These are phyloP conservation scores for Lasioglossum oenotherae DNA, from an alignment of 2,888 invertebrate species.

Conservation along the genomic window DNA sequence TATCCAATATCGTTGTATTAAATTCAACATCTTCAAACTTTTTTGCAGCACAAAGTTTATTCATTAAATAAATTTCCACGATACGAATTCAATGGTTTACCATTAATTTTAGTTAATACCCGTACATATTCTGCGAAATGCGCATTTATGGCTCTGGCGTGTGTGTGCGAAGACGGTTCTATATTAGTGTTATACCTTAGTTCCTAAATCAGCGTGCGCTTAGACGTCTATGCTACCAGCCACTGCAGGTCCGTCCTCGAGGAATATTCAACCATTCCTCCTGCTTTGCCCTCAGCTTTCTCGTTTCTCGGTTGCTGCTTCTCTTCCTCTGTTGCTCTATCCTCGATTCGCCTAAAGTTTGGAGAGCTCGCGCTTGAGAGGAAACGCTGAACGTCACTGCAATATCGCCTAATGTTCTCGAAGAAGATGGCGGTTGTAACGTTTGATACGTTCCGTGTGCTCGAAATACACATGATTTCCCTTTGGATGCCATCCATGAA, in stretches of 20 bases:
- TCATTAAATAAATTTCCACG: not conserved
- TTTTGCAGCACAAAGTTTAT: not conserved
- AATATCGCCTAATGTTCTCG: constrained; percentile 77
- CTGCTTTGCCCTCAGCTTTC: constrained; percentile 66
- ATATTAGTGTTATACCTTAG: constrained; percentile 79
- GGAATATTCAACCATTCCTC: constrained; percentile 80
- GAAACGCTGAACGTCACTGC: constrained; percentile 77
- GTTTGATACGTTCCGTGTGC: constrained; percentile 62
- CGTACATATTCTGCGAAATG: constrained; percentile 36
- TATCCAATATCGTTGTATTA: not conserved
- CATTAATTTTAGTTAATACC: constrained; percentile 23
- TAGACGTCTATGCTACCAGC: constrained; percentile 69
- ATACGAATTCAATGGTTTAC: not conserved
- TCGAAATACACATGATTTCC: constrained; percentile 45
- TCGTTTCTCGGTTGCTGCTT: constrained; percentile 64
- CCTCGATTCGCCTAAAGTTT: constrained; percentile 76
- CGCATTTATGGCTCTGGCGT: constrained; percentile 28
- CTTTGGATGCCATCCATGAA: constrained; percentile 36
- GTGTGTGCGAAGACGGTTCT: constrained; percentile 72
- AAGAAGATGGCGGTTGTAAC: constrained; percentile 76
- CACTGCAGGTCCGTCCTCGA: constrained; percentile 73
- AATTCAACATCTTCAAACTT: not conserved
- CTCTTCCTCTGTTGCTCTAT: constrained; percentile 56
- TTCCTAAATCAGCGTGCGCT: constrained; percentile 77
- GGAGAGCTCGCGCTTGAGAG: constrained; percentile 75